phyloP scores from a whole-genome alignment of 2,888 invertebrate species.

The Dermolepida albohirtum region DNA sequence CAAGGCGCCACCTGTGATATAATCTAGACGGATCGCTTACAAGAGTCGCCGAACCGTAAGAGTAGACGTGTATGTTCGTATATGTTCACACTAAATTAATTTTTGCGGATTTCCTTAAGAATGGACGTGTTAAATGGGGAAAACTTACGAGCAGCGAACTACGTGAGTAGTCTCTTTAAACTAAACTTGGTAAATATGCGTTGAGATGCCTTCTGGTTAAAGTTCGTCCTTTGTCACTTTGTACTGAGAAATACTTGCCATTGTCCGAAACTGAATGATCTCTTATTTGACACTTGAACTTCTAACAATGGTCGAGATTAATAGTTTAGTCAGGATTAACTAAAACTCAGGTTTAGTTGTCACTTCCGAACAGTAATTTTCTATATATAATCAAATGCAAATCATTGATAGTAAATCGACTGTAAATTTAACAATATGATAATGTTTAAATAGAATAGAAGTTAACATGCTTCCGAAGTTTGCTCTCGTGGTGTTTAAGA shows the following conservation, averaged over 20 bases:
- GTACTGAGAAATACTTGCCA: slow-evolving; percentile 45
- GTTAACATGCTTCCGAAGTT: too few species aligned
- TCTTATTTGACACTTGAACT: slow-evolving; percentile 52
- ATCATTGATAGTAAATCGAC: too few species aligned
- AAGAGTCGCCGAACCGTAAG: slow-evolving; percentile 34
- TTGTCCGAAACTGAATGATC: slow-evolving; percentile 49
- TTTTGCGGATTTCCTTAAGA: slow-evolving; percentile 33
- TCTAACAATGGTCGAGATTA: slow-evolving; percentile 52
- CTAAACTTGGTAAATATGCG: slow-evolving; percentile 33
- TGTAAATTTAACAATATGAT: too few species aligned
- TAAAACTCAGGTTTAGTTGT: slow-evolving; percentile 36
- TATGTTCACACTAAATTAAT: slow-evolving; percentile 36
- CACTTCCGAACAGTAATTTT: slow-evolving; percentile 10
- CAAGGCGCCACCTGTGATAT: slow-evolving; percentile 46
- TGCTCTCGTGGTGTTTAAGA: too few species aligned
- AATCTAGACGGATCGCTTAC: slow-evolving; percentile 49
- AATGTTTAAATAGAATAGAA: too few species aligned
- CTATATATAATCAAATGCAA: background rate
- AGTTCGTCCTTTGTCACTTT: slow-evolving; percentile 40
- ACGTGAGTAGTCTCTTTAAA: slow-evolving; percentile 1
- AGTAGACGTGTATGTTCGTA: slow-evolving; percentile 12
- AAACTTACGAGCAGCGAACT: background rate
- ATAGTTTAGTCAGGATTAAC: slow-evolving; percentile 44
- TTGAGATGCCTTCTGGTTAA: slow-evolving; percentile 26
- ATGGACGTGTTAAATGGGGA: slow-evolving; percentile 9